Conservation (phyloP, 2,113 vertebrate genomes). For the Grus americana region DNA sequence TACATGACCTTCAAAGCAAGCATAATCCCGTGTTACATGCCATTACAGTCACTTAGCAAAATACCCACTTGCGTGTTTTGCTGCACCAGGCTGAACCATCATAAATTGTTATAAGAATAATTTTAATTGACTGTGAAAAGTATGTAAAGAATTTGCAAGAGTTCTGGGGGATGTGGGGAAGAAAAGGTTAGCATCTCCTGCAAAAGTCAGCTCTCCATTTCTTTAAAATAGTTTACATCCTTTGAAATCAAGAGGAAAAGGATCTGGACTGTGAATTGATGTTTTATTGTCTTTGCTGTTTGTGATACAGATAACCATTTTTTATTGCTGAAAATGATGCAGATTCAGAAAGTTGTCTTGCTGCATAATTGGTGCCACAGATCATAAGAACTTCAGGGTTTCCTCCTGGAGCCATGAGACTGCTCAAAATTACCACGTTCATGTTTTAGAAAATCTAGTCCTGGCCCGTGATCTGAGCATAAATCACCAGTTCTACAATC, state of each 20-base stretch:
- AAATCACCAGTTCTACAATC: background rate
- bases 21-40: background rate
- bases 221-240: background rate
- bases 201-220: background rate
- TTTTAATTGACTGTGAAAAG: background rate
- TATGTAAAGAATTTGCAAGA: background rate
- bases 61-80: background rate
- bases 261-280: background rate
- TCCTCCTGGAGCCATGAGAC: background rate
- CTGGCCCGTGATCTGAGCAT: background rate
- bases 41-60: background rate
- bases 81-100: background rate
- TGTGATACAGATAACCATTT: background rate
- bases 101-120: background rate
- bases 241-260: background rate
- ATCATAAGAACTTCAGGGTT: background rate
- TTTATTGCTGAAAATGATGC: background rate
- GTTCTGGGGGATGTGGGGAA: background rate
- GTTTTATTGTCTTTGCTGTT: background rate
- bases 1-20: background rate
- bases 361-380: background rate
- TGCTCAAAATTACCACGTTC: rapidly evolving
- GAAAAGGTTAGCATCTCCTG: background rate
- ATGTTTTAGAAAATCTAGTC: background rate
- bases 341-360: background rate